Evolutionary conservation across 23 tunicate genomes (phyloP).

Genomic region (Corella eumyota): DNA sequence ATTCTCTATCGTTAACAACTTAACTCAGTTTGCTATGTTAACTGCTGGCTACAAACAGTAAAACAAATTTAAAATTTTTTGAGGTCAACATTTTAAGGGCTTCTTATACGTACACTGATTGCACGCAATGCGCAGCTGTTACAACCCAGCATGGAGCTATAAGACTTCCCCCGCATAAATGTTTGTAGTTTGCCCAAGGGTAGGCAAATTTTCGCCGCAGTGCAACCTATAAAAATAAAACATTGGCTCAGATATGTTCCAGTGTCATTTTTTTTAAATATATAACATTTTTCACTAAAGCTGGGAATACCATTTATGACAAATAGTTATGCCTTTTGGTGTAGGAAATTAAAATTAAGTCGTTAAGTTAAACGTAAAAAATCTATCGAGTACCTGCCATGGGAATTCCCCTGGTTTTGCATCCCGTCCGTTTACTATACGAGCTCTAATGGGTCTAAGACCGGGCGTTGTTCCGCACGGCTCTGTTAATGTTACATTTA

Average conservation of each 20-base stretch:
- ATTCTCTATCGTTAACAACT: no score
- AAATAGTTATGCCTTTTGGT: no score
- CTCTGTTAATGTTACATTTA: no score
- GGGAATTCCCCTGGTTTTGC: constrained; percentile 13
- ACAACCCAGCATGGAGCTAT: constrained; percentile 55
- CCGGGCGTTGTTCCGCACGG: constrained; percentile 11
- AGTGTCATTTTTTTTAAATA: no score
- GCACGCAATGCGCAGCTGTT: constrained; percentile 78
- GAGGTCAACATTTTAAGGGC: neutral
- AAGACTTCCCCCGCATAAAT: constrained; percentile 62
- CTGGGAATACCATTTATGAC: no score
- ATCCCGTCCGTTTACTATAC: constrained; percentile 10
- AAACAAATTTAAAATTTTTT: neutral
- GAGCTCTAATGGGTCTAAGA: neutral
- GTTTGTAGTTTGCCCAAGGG: constrained; percentile 35
- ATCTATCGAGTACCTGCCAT: constrained; percentile 5
- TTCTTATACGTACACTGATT: constrained; percentile 19
- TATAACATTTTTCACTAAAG: no score
- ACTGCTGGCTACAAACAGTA: no score
- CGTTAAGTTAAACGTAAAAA: neutral
- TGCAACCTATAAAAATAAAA: constrained; percentile 23
- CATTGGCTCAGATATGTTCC: no score
- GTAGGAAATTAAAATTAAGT: no score
- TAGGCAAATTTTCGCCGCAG: constrained; percentile 17
- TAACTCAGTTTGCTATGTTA: no score